phyloP scores from a whole-genome alignment of 2,113 vertebrate genomes.

The Austrofundulus limnaeus region DNA sequence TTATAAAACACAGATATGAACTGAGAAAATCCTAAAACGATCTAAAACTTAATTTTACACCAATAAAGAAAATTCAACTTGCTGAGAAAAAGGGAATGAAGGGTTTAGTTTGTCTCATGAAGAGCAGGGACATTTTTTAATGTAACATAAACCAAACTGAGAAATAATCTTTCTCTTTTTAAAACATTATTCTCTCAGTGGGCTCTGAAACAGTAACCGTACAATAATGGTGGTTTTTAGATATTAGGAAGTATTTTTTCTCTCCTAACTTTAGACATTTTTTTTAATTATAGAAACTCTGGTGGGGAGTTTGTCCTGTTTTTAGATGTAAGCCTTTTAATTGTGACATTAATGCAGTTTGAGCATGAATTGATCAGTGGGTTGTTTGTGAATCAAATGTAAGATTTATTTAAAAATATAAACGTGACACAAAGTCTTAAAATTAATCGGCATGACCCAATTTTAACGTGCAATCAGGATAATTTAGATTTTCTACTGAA shows the following conservation, averaged over 20 bases:
- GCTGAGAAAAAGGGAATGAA: background rate
- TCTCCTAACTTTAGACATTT: slow-evolving; percentile 1
- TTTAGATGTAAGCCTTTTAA: slow-evolving; percentile 20
- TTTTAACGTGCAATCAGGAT: slow-evolving; percentile 46
- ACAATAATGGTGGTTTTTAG: slow-evolving; percentile 39
- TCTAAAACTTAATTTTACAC: background rate
- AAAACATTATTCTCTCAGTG: slow-evolving; percentile 44
- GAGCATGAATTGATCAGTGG: slow-evolving; percentile 17
- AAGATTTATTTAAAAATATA: slow-evolving; percentile 19
- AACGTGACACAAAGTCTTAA: slow-evolving; percentile 22
- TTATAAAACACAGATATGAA: background rate
- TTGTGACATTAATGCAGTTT: slow-evolving; percentile 17
- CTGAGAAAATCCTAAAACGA: background rate
- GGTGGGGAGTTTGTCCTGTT: background rate
- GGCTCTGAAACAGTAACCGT: slow-evolving; percentile 56
- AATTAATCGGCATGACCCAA: slow-evolving; percentile 49
- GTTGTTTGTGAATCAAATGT: slow-evolving; percentile 41
- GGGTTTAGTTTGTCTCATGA: background rate
- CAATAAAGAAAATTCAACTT: background rate
- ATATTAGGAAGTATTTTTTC: slow-evolving; percentile 18
- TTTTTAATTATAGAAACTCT: slow-evolving; percentile 36
- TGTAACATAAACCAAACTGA: slow-evolving; percentile 2
- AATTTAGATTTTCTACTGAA: slow-evolving; percentile 9
- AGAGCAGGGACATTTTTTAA: background rate
- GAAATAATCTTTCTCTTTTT: background rate